Percentiles rank a stretch among this genome's conserved stretches.
Evolutionary conservation across 2,113 vertebrate species (phyloP).

Genomic region (Salvator merianae): DNA sequence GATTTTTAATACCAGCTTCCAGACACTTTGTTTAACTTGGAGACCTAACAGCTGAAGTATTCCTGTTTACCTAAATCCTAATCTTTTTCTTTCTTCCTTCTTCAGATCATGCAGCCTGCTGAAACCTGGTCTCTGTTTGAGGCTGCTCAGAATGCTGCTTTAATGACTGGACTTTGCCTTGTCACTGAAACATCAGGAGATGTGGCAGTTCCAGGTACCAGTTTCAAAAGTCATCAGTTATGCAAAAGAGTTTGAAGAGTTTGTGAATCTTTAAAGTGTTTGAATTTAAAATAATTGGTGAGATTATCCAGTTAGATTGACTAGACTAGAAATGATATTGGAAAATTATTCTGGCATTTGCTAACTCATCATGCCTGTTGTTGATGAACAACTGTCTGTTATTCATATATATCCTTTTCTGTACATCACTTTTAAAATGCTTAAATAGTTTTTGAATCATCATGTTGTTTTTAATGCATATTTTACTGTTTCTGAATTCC

Average conservation of each 20-base stretch:
- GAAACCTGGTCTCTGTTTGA: constrained; percentile 53
- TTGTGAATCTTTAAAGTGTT: neutral
- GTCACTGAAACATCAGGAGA: neutral
- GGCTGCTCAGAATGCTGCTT: constrained; percentile 37
- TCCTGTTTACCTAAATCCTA: neutral
- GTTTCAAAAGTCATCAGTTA: no score
- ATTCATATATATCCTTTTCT: neutral
- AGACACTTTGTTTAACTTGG: neutral
- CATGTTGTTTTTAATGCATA: neutral
- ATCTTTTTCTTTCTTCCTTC: neutral
- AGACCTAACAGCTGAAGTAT: neutral
- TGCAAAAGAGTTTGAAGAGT: neutral
- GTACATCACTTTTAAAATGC: neutral
- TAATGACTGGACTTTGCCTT: constrained; percentile 50
- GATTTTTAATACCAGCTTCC: neutral
- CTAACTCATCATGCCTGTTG: neutral
- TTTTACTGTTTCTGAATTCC: neutral
- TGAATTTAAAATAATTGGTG: neutral
- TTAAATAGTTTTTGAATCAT: neutral
- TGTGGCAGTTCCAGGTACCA: neutral
- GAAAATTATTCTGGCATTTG: neutral
- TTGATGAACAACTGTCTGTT: neutral
- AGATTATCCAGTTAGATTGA: neutral
- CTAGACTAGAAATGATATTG: neutral
- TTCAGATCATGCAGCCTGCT: constrained; percentile 42